Evolutionary conservation across 2,888 invertebrate species (phyloP).

Genomic region (Agrochola litura): DNA sequence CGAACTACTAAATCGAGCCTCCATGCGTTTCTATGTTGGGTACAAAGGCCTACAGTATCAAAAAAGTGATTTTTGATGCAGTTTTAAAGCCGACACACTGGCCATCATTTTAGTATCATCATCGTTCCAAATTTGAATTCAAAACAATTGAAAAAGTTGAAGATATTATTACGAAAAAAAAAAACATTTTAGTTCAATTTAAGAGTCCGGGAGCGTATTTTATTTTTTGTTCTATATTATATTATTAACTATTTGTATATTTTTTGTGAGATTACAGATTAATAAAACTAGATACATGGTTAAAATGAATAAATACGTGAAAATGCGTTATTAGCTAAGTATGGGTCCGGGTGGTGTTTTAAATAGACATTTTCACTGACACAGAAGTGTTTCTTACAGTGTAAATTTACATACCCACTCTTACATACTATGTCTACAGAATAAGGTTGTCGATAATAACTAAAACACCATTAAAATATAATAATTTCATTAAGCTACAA

Average conservation of each 20-base stretch:
- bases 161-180: neutral
- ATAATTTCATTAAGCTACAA: conserved; percentile 62
- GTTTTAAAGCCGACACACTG: neutral
- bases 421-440: conserved; percentile 17
- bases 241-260: conserved; percentile 8
- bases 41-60: neutral
- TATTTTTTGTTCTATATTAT: neutral
- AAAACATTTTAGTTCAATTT: neutral
- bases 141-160: neutral
- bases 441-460: conserved; percentile 66
- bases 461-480: conserved; percentile 59
- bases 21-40: neutral
- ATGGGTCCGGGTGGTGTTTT: neutral
- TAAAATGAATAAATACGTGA: conserved; percentile 20
- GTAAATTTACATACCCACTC: conserved; percentile 1
- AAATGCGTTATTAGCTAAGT: conserved; percentile 6
- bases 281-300: conserved; percentile 21
- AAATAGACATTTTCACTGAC: neutral
- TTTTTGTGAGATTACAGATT: conserved; percentile 26
- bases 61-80: neutral
- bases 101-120: neutral
- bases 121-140: neutral
- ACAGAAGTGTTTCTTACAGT: neutral
- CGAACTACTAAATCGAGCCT: neutral
- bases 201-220: neutral